Conservation (phyloP, 2,888 invertebrate species). For the Eupelmus urozonus region DNA sequence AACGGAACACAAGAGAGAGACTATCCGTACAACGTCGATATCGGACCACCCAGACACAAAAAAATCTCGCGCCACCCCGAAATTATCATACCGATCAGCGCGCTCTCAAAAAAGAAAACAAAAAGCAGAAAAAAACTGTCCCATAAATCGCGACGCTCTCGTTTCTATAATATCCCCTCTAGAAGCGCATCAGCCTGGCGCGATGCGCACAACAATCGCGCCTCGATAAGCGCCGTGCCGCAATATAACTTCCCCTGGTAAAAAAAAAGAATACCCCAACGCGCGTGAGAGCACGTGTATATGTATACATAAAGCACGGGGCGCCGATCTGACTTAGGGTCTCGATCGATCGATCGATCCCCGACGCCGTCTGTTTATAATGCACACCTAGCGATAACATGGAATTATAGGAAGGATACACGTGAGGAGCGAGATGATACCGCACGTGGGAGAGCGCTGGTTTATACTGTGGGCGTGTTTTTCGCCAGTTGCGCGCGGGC, state of each 20-base stretch:
- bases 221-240: slow-evolving; percentile 19
- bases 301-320: not conserved
- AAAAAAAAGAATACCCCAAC: slow-evolving; percentile 7
- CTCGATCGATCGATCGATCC: slow-evolving; percentile 31
- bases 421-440: no score
- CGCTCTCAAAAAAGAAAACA: not conserved
- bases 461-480: slow-evolving; percentile 11
- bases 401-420: slow-evolving; percentile 28
- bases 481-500: slow-evolving; percentile 20
- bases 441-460: not conserved
- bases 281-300: not conserved
- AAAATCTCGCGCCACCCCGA: no score
- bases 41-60: not conserved
- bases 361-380: not conserved
- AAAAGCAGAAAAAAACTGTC: not conserved
- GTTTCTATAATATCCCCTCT: slow-evolving; percentile 28
- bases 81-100: not conserved
- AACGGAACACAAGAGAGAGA: no score
- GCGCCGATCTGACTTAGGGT: not conserved
- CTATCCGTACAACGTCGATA: not conserved
- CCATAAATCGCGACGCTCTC: slow-evolving; percentile 32
- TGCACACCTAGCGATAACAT: slow-evolving; percentile 25
- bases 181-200: no score
- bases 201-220: slow-evolving; percentile 43
- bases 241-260: not conserved